Evolutionary conservation across 2,888 invertebrate species (phyloP), one percentile per base, ranked within the genome.

Genomic region (Drosophila kanekoi): DNA sequence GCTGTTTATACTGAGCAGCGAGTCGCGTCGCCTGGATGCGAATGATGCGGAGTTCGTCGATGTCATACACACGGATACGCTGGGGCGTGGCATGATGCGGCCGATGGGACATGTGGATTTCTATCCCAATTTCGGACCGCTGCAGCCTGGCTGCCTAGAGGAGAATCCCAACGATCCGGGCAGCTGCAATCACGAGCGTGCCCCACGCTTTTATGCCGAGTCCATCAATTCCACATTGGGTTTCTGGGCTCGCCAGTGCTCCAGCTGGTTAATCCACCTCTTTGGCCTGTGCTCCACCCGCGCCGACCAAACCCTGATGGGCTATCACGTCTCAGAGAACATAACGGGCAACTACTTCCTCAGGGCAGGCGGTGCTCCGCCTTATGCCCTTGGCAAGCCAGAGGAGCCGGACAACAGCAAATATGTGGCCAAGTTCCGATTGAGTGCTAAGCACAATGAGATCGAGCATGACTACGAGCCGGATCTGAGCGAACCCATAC

Each of bases 31-130:
- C 79, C 75, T 95, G 28, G 94, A 95, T 81, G 75, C 91, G 0
- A 87, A 86, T 0, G 95, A 95, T 83, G 95, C 94, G 0, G 92
- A 93, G 0, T 94, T 94, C 75, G 95, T 95, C 0, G 95, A 95
- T 79, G 93, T 94, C 0, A 93, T 95, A 8, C 95, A 95, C 79
- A 95, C 95, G 0, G 95, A 95, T 82, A 93, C 93, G 0, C 77
- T 94, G 53, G 92, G 93, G 51, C 93, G 93, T 47, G 95, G 95
- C 6, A 84, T 90, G 82, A 77, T 94, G 32, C 93, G 94, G 57
- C 66, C 92, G 0, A 83, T 93, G 81, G 95, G 95, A 0, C 92
- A 94, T 71, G 91, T 93, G 0, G 95, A 95, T 83, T 94, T 94
- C 81, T 95, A 93, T 85, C 93, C 94, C 0, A 95, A 95, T 69